Evolutionary conservation across 2,113 vertebrate species (phyloP), one percentile per base, ranked within the genome.

Genomic region (Atractosteus spatula): DNA sequence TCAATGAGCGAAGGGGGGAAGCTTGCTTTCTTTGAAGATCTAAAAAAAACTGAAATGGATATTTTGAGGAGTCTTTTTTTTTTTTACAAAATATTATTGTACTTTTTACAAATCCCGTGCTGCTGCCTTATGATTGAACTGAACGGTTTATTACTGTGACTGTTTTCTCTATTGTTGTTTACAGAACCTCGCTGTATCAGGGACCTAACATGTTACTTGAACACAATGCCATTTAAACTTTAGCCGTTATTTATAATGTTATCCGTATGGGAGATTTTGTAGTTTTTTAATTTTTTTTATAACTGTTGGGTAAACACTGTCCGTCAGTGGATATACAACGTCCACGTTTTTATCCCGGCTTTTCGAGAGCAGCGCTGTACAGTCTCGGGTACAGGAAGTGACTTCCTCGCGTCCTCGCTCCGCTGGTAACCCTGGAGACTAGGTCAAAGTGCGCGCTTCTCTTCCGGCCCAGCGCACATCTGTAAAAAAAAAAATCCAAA

Each of bases 171-270:
- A 79, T 76, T 71, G 82, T 57, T 93, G 88, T 94, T 95, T 92
- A 91, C 91, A 89, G 73, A 87, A 87, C 87, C 86, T 81, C 81
- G 80, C 77, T 84, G 73, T 84, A 88, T 95, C 93, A 94, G 93
- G 93, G 92, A 94, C 90, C 89, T 89, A 78, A 86, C 82, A 74
- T 71, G 83, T 92, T 95, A 96, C 94, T 96, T 95, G 94, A 96
- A 94, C 84, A 90, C 79, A 72, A 89, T 87, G 87, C 87, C 87
- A 88, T 89, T 88, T 87, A 88, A 86, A 29, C 82, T 86, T 77
- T 81, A 86, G 86, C 84, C 88, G 87, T 89, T 89, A 91, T 90
- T 88, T 90, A 90, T 90, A 66, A 16, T 62, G 12, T 70, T 69
- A 8, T 43, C 69, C 68, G 3, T 69, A 62, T 41, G 42, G 41